phyloP scores from a whole-genome alignment of 2,888 invertebrate species.

The Shargacucullia verbasci region DNA sequence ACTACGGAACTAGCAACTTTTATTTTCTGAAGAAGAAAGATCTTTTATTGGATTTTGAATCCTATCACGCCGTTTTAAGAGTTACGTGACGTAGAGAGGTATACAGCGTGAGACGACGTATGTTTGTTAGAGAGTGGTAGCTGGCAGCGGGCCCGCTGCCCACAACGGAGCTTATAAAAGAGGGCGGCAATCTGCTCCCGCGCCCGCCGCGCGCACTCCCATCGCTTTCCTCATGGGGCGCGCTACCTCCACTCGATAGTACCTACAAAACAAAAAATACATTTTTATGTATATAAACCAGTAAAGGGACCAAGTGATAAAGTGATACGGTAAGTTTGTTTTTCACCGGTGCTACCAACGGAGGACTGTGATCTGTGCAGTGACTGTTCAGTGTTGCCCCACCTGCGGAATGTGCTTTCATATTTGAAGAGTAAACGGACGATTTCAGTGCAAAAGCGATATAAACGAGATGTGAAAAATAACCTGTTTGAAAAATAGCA shows the following conservation, averaged over 20 bases:
- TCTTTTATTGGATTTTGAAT: constrained; percentile 46
- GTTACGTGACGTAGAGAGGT: constrained; percentile 6
- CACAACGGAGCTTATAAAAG: constrained; percentile 87
- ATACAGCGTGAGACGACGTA: constrained; percentile 43
- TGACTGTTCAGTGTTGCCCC: constrained; percentile 82
- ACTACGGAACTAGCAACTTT: constrained; percentile 57
- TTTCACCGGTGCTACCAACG: constrained; percentile 71
- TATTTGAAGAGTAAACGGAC: constrained; percentile 70
- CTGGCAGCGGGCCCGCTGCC: constrained; percentile 81
- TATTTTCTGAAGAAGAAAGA: constrained; percentile 36
- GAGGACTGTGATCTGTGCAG: constrained; percentile 84
- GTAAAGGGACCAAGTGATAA: constrained; percentile 87
- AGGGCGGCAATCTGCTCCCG: constrained; percentile 78
- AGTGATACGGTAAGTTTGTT: constrained; percentile 87
- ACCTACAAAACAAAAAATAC: constrained; percentile 75
- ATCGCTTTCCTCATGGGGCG: constrained; percentile 87
- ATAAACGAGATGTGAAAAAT: constrained; percentile 57
- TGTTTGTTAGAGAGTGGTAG: constrained; percentile 62
- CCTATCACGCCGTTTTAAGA: constrained; percentile 56
- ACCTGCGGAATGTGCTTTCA: constrained; percentile 64
- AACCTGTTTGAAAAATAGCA: constrained; percentile 55
- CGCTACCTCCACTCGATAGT: constrained; percentile 85
- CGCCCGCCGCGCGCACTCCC: constrained; percentile 85
- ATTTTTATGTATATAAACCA: constrained; percentile 76
- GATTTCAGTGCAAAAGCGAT: constrained; percentile 59